phyloP scores from a whole-genome alignment of 2,797 vertebrate species.

The Chelon labrosus region DNA sequence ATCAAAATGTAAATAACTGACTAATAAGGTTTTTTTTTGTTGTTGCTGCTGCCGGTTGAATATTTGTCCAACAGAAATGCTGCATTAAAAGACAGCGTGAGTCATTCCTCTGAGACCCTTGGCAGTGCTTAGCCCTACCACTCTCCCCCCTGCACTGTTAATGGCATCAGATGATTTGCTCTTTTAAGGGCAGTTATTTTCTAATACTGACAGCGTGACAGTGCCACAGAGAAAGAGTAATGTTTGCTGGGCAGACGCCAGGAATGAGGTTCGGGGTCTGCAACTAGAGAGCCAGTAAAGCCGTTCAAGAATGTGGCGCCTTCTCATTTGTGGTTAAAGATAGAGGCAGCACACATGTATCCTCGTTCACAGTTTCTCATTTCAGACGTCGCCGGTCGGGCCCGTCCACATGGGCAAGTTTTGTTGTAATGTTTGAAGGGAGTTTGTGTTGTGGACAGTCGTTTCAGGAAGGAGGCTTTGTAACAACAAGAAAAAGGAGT shows the following conservation, averaged over 20 bases:
- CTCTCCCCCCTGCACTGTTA: slow-evolving; percentile 22
- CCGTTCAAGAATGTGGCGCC: slow-evolving; percentile 94
- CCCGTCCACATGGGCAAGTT: slow-evolving; percentile 62
- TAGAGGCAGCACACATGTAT: slow-evolving; percentile 89
- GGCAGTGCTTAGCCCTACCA: slow-evolving; percentile 30
- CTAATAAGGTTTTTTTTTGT: slow-evolving; percentile 46
- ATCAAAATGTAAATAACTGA: slow-evolving; percentile 56
- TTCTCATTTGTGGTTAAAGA: slow-evolving; percentile 98
- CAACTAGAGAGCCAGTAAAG: slow-evolving; percentile 92
- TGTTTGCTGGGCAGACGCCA: slow-evolving; percentile 74
- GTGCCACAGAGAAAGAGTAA: slow-evolving; percentile 68
- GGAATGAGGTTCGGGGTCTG: slow-evolving; percentile 77
- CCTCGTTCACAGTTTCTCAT: slow-evolving; percentile 88
- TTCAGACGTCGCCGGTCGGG: slow-evolving; percentile 77
- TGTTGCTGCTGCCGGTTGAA: slow-evolving; percentile 25
- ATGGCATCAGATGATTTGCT: slow-evolving; percentile 54
- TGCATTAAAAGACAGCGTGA: slow-evolving; percentile 41
- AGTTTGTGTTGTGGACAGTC: slow-evolving; percentile 36
- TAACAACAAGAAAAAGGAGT: slow-evolving; percentile 42
- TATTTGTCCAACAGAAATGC: slow-evolving; percentile 31
- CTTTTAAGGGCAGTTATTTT: slow-evolving; percentile 71
- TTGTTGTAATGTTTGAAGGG: slow-evolving; percentile 59
- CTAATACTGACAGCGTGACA: slow-evolving; percentile 60
- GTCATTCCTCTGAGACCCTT: slow-evolving; percentile 45
- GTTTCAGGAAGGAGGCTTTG: slow-evolving; percentile 44